Conservation (phyloP, 2,888 invertebrate genomes). For the Dolichomitus sp. region DNA sequence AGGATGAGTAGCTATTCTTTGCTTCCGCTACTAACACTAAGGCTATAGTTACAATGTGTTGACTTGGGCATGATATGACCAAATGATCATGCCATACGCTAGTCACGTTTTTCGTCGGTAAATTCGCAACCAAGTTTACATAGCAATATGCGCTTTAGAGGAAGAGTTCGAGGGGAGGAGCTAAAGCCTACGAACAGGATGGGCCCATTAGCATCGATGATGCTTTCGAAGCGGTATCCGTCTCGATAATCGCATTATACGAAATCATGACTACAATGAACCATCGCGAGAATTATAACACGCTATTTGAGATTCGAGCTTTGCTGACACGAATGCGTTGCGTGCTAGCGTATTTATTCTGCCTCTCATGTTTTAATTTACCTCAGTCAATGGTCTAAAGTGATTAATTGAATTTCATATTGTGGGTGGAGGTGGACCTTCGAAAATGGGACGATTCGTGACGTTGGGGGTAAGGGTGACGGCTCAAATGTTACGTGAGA, state of each 20-base stretch:
- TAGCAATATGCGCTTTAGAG: constrained; percentile 15
- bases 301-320: neutral
- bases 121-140: constrained; percentile 41
- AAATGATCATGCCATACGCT: constrained; percentile 8
- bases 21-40: neutral
- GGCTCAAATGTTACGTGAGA: no score
- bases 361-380: constrained; percentile 2
- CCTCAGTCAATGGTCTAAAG: neutral
- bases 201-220: constrained; percentile 40
- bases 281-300: constrained; percentile 33
- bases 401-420: constrained; percentile 4
- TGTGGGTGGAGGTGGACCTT: no score
- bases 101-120: constrained; percentile 25
- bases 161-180: neutral
- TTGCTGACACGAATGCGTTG: neutral
- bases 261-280: constrained; percentile 40
- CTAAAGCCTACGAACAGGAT: constrained; percentile 12
- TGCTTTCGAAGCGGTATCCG: constrained; percentile 27
- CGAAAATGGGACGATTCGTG: no score
- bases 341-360: neutral
- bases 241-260: constrained; percentile 40
- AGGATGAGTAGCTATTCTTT: neutral
- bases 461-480: no score
- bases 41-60: neutral
- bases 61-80: constrained; percentile 9